Base-by-base conservation (phyloP, 2,888 invertebrate genomes). In the Clusia tigrina region DNA sequence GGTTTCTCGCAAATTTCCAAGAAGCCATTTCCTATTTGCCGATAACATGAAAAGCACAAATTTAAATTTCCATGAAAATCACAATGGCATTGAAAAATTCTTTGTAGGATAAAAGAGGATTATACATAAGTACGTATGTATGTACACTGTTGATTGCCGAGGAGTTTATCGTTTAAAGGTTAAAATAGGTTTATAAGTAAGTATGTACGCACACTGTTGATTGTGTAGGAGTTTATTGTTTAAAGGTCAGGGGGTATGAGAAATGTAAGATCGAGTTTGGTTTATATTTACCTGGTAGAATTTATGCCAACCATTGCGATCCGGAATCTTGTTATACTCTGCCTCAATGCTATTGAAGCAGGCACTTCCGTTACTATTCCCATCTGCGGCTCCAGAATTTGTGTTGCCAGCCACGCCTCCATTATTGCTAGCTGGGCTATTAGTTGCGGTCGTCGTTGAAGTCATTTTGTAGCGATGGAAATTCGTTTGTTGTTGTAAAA, bases 271-370 rank as follows among this genome's bases (percentile, higher is more conserved):
- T 9, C 32, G 32, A 32, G 6, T 32, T 32, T 32, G 9, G 42
- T 3, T 17, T 32, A 51, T 52, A 22, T 20, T 55, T 85, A 93
- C 93, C 89, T 91, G 90, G 84, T 89, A 93, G 69, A 90, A 84
- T 69, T 86, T 82, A 67, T 87, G 85, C 93, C 93, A 93, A 69
- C 89, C 89, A 80, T 88, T 88, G 77, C 87, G 89, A 71, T 87
- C 86, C 76, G 88, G 88, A 74, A 93, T 88, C 79, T 90, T 89
- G 75, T 86, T 85, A 85, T 90, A 92, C 85, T 93, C 92, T 58
- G 88, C 86, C 85, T 92, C 91, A 69, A 93, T 75, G 60, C 66
- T 73, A 32, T 69, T 74, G 48, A 66, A 63, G 38, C 55, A 24
- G 37, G 18, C 20, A 22, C 24, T 18, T 5, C 22, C 42, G 6